Evolutionary conservation across 2,888 invertebrate genomes (phyloP), one percentile per base, ranked within the genome.

Genomic region (Crossocerus cetratus): DNA sequence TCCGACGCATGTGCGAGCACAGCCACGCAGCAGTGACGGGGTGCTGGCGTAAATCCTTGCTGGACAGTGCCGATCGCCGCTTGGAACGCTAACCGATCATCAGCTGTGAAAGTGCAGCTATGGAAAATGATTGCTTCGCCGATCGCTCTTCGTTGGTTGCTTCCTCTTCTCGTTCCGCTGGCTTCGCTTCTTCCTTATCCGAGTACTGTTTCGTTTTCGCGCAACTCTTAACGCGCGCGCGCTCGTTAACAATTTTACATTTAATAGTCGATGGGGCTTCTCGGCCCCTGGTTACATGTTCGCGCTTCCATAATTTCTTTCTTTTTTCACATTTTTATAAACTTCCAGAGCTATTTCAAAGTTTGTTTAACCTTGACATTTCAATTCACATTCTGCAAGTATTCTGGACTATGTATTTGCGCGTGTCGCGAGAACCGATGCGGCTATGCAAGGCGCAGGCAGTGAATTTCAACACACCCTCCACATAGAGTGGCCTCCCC

Each of bases 51-150:
- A 82, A 83, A 82, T 83, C 83, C 61, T 63, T 62, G 56, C 71
- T 54, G 72, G 77, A 76, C 80, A 65, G 78, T 74, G 74, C 67
- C 75, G 78, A 83, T 78, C 77, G 77, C 69, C 71, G 83, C 63
- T 32, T 80, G 81, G 80, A 84, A 83, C 73, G 82, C 84, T 78
- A 84, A 74, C 85, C 85, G 85, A 83, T 85, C 83, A 84, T 86
- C 86, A 84, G 83, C 75, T 86, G 86, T 84, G 86, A 86, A 86
- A 86, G 85, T 84, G 83, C 81, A 82, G 78, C 82, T 77, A 58
- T 72, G 85, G 86, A 84, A 86, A 86, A 85, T 85, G 82, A 85
- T 85, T 80, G 74, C 68, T 16, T 74, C 58, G 43, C 58, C 21
- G 67, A 43, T 43, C 42, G 43, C 54, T 72, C 55, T 58, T 66